phyloP scores from a whole-genome alignment of 2,797 vertebrate genomes.

The Dallia pectoralis region DNA sequence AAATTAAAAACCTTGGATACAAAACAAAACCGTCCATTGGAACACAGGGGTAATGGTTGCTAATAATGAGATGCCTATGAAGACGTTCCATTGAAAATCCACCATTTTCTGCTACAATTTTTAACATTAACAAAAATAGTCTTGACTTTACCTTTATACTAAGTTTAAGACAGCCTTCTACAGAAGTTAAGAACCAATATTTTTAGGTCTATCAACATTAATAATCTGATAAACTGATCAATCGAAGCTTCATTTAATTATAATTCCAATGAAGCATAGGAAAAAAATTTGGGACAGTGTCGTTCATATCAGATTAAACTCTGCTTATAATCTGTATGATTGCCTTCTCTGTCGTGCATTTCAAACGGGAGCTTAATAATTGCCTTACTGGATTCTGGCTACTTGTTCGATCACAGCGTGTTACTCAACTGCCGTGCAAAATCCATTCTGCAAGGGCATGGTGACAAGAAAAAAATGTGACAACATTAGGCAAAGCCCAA shows the following conservation, averaged over 20 bases:
- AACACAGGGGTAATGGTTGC: too few species aligned
- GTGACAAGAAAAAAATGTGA: neutral
- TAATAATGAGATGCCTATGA: too few species aligned
- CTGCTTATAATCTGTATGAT: slow-evolving; percentile 11
- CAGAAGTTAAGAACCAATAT: slow-evolving; percentile 24
- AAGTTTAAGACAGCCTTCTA: slow-evolving; percentile 16
- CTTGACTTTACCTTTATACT: too few species aligned
- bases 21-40: too few species aligned
- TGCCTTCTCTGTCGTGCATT: slow-evolving; percentile 21
- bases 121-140: too few species aligned
- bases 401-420: slow-evolving; percentile 7
- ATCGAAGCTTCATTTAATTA: slow-evolving; percentile 46
- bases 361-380: slow-evolving; percentile 23
- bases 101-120: too few species aligned
- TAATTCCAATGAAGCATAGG: slow-evolving; percentile 23
- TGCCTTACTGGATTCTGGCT: slow-evolving; percentile 6
- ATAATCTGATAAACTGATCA: slow-evolving; percentile 44
- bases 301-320: slow-evolving; percentile 29
- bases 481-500: neutral
- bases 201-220: slow-evolving; percentile 46
- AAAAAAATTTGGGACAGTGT: slow-evolving; percentile 29
- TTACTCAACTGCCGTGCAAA: slow-evolving; percentile 2
- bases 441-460: neutral
- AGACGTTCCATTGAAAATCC: too few species aligned
- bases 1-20: too few species aligned